Evolutionary conservation across 2,797 vertebrate species (phyloP).

Genomic region (Intellagama lesueurii): DNA sequence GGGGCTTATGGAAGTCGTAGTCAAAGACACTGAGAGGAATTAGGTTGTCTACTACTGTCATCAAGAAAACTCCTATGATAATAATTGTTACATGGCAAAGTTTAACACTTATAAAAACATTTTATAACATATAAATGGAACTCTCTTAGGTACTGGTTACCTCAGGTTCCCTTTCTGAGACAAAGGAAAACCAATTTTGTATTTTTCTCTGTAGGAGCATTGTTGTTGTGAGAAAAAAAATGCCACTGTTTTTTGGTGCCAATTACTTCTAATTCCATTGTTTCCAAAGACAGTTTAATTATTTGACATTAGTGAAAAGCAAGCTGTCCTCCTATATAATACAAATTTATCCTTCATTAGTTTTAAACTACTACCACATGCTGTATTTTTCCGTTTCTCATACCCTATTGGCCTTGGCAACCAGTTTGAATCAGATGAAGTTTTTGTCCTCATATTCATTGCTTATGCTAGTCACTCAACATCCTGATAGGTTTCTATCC

Average conservation of each 20-base stretch:
- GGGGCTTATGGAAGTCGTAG: background rate
- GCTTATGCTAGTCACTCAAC: background rate
- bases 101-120: background rate
- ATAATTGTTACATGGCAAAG: background rate
- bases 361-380: slow-evolving; percentile 19
- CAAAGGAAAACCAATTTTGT: background rate
- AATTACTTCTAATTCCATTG: background rate
- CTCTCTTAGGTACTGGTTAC: background rate
- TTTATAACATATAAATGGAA: background rate
- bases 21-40: background rate
- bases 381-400: slow-evolving; percentile 29
- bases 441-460: background rate
- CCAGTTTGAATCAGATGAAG: background rate
- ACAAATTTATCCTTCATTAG: background rate
- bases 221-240: background rate
- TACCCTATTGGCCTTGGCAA: slow-evolving; percentile 19
- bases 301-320: background rate
- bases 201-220: background rate
- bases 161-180: background rate
- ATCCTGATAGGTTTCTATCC: slow-evolving; percentile 8
- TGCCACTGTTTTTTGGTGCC: background rate
- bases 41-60: background rate
- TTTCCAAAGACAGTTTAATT: background rate
- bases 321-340: background rate
- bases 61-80: background rate